These are phyloP conservation scores for Cyaniris semiargus DNA, from an alignment of 2,888 invertebrate species.

Conservation along the genomic window DNA sequence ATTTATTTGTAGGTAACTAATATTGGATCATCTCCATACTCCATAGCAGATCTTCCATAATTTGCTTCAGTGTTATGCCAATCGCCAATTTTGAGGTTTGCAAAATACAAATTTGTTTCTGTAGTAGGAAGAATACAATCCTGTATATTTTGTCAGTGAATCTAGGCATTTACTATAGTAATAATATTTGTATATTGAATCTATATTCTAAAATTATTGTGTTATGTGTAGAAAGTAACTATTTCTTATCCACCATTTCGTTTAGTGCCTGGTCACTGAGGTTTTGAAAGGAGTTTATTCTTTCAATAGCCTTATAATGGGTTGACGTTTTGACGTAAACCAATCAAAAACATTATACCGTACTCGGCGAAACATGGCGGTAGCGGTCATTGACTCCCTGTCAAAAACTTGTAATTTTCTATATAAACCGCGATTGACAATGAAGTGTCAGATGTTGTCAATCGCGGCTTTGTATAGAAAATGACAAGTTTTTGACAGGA, in stretches of 20 bases:
- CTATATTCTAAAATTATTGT: conserved; percentile 2
- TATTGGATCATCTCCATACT: neutral
- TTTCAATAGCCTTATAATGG: no score
- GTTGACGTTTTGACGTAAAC: neutral
- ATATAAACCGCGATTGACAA: no score
- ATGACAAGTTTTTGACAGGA: no score
- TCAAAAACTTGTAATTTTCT: no score
- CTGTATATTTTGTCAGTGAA: neutral
- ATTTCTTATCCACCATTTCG: neutral
- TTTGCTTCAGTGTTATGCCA: neutral
- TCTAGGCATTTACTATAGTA: neutral
- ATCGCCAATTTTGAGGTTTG: neutral
- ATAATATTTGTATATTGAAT: neutral
- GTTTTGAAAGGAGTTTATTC: no score
- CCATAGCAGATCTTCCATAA: conserved; percentile 1
- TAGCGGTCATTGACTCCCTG: no score
- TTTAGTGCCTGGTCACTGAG: neutral
- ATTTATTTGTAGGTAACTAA: neutral
- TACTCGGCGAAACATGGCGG: no score
- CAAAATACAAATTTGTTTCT: neutral
- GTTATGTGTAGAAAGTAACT: neutral
- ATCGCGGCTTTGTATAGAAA: no score
- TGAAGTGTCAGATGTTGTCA: no score
- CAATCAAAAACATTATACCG: no score
- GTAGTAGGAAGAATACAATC: neutral